Conservation (phyloP, 2,797 vertebrate genomes). For the Cercopithecus diana region DNA sequence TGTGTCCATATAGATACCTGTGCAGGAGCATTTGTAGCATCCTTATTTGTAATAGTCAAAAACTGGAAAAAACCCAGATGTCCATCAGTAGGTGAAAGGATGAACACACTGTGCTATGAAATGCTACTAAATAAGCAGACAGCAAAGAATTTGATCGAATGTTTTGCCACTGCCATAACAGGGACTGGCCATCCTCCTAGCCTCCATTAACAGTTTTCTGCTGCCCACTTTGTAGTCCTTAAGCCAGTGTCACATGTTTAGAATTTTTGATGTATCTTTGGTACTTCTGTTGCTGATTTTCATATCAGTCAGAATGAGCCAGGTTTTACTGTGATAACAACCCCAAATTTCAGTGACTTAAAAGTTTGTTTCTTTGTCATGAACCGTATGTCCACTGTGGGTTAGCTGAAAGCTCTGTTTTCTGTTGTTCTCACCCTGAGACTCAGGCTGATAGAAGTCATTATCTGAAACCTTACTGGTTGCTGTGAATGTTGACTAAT, state of each 20-base stretch:
- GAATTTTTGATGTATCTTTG: not conserved
- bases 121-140: not conserved
- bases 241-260: not conserved
- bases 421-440: not conserved
- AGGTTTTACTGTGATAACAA: not conserved
- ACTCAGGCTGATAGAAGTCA: not conserved
- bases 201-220: not conserved
- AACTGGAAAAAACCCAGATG: not conserved
- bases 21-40: not conserved
- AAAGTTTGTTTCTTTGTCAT: not conserved
- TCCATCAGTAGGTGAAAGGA: not conserved
- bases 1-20: not conserved
- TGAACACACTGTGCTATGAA: not conserved
- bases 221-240: not conserved
- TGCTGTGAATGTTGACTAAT: not conserved
- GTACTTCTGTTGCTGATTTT: not conserved
- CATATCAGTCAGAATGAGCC: not conserved
- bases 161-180: not conserved
- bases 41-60: slow-evolving; percentile 1
- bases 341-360: not conserved
- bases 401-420: not conserved
- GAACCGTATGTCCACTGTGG: not conserved
- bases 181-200: not conserved
- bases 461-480: not conserved
- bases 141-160: not conserved